Base-by-base conservation (phyloP, 30 jellyfish, hydroid and myxozoan species). In the Aurelia aurita region DNA sequence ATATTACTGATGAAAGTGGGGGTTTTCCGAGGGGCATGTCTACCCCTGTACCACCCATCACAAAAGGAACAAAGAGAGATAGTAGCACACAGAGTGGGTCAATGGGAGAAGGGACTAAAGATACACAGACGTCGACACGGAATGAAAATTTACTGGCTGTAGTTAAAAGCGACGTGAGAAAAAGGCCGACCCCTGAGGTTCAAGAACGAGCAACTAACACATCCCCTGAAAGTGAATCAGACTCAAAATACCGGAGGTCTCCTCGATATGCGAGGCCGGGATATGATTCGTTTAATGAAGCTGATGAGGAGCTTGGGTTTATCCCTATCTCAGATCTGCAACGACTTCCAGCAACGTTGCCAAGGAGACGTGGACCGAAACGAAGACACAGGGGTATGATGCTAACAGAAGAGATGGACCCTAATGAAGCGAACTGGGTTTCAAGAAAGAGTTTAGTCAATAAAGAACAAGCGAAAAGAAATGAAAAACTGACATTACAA, bases 401-500 rank as follows among this genome's bases (percentile, higher is more conserved):
- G 35, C 54, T 85, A 16, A 5, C 51, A 4, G 96, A 87, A 27
- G 96, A 87, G 57, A 60, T 58, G 31, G 53, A 27, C 47, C 74
- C 72, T 6, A n/a, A 79, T 6, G 94, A 82, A 15, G 67, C 80
- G 2, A 80, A 80, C 43, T 88, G 96, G 96, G 45, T 88, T 11
- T 69, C 79, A 2, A 72, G 69, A 64, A 53, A 70, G 26, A 35
- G 90, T 27, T 46, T 79, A 53, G 80, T 69, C 20, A 54, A 60
- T 20, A 80, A 77, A 49, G 90, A 90, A 61, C 85, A 90, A 64
- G 91, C 85, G 21, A 78, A 68, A 44, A 74, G 58, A 57, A 85
- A 73, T 65, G 91, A 91, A 35, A 80, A 87, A 58, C 45, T 92
- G 23, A 81, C 99, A 29, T 53, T 84, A 21, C 91, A 94, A 65